Evolutionary conservation across 2,888 invertebrate species (phyloP), one percentile per base, ranked within the genome.

Genomic region (Brassicogethes aeneus): DNA sequence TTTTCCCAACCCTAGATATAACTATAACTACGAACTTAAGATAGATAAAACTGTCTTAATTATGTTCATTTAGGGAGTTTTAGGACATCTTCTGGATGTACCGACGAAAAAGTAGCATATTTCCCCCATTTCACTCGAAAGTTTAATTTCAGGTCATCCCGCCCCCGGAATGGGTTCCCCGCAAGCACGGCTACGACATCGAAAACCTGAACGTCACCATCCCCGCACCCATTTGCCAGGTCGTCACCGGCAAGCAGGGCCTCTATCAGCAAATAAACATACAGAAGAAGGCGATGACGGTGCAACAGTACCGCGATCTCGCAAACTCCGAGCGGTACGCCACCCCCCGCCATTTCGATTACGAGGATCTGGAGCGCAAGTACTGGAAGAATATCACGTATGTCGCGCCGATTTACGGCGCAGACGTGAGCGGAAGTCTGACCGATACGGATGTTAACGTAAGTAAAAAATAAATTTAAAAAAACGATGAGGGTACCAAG

Each of bases 321-420:
- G 95, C 97, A 0, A 82, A 79, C 54, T 85, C 85, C 0, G 85
- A 85, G n/a, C 70, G 79, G 54, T 84, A 82, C 61, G 72, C 70
- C 29, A 90, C 92, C 0, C 93, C 93, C 2, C 74, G 77, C 39
- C 89, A 89, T 64, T 80, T 83, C 43, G 87, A 88, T 62, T 89
- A 79, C 61, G 91, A 92, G 54, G 93, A 93, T 67, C 70, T 93
- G 41, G 92, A 93, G 64, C 71, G 97, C 35, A 94, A 94, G 61
- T 99, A 97, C 65, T 99, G 99, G 99, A 94, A 94, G 62, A 97
- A 97, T 66, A 87, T 99, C 3, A 88, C 92, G 0, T 94, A 91
- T 63, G 88, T 90, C 5, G 85, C 94, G 2, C 94, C 99, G 0
- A 93, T 99, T 53, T 99, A 99, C 65, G 99, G 99, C 0, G 99